A percentile compares a stretch with the other conserved stretches of the same genome.
These are phyloP conservation scores for Thamnaconus septentrionalis DNA, from an alignment of 2,113 vertebrate genomes.

Conservation along the genomic window DNA sequence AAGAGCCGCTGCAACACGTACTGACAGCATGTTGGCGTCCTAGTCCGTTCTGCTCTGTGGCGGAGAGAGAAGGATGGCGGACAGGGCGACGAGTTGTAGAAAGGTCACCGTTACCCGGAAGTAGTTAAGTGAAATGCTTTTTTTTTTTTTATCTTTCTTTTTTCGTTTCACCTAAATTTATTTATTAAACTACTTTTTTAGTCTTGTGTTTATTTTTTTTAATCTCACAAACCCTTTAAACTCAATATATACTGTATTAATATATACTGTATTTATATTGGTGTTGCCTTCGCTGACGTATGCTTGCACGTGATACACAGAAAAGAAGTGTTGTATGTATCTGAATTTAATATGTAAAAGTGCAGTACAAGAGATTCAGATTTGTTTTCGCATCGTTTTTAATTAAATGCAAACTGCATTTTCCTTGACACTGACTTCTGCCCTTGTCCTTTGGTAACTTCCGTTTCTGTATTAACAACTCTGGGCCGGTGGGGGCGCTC, in stretches of 20 bases:
- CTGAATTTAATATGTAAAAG: background rate
- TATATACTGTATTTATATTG: background rate
- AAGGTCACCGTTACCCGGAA: constrained; percentile 63
- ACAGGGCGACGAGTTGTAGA: constrained; percentile 7
- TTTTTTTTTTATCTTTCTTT: background rate
- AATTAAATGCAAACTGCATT: no score
- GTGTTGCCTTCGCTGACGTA: background rate
- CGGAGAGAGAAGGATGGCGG: constrained; percentile 61
- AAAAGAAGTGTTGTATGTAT: background rate
- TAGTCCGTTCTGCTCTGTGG: constrained; percentile 39
- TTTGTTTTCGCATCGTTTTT: no score
- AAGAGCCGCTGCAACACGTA: constrained; percentile 85
- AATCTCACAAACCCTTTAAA: background rate
- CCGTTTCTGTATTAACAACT: background rate
- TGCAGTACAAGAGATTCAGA: no score
- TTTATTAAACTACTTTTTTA: background rate
- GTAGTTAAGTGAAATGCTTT: constrained; percentile 23
- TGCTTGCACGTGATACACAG: background rate
- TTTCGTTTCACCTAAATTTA: background rate
- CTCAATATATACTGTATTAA: background rate
- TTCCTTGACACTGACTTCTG: no score
- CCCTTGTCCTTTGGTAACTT: background rate
- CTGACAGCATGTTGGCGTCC: constrained; percentile 78
- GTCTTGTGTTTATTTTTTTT: background rate
- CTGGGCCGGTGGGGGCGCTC: background rate